phyloP scores from a whole-genome alignment of 2,113 vertebrate species.

The Nothoprocta pentlandii region DNA sequence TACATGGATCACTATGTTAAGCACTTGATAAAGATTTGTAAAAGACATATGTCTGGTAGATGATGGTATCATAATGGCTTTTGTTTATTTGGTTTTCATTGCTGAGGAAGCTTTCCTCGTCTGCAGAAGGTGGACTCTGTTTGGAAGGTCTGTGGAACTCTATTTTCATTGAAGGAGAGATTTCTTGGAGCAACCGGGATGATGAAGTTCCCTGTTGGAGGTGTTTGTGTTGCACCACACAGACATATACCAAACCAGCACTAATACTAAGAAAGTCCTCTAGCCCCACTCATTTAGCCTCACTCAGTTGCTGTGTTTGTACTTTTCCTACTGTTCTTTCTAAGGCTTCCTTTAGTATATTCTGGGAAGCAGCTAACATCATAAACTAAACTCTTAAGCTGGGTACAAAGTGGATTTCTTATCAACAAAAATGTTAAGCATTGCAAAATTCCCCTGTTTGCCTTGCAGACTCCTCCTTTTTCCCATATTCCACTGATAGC shows the following conservation, averaged over 20 bases:
- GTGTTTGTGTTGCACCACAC: not conserved
- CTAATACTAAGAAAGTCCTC: not conserved
- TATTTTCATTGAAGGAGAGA: not conserved
- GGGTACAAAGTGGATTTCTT: not conserved
- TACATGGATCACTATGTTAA: rapidly evolving
- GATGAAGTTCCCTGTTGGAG: not conserved
- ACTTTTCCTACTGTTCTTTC: not conserved
- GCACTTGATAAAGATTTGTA: not conserved
- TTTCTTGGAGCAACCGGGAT: not conserved
- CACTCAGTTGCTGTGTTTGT: not conserved
- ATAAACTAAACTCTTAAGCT: not conserved
- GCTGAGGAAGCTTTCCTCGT: not conserved
- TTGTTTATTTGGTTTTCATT: too few species aligned
- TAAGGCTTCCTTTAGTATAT: not conserved
- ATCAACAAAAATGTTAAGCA: not conserved
- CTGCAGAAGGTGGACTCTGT: not conserved
- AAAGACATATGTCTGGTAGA: not conserved
- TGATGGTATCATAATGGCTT: not conserved
- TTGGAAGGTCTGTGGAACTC: not conserved
- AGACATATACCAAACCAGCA: not conserved
- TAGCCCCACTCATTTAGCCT: not conserved
- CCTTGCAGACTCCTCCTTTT: not conserved
- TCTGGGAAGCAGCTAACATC: not conserved
- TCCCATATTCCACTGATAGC: not conserved
- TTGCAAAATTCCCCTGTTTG: not conserved